Evolutionary conservation across 2,113 vertebrate species (phyloP).

Genomic region (Ammodytes dubius): DNA sequence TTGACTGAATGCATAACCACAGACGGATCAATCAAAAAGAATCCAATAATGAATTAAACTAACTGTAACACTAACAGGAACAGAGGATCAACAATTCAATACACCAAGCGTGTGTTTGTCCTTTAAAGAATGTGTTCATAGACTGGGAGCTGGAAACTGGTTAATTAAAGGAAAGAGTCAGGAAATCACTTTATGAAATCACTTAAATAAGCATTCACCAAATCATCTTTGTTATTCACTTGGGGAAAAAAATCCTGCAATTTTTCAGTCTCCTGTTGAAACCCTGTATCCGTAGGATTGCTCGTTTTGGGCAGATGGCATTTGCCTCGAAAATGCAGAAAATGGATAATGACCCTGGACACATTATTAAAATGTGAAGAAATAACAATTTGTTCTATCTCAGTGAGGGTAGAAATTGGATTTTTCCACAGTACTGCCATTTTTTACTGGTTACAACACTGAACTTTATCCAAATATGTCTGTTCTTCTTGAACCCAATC

Average conservation of each 20-base stretch:
- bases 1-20: neutral
- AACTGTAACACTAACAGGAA: neutral
- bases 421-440: neutral
- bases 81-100: neutral
- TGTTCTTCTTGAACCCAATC: neutral
- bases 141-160: no score
- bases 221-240: neutral
- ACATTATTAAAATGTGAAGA: constrained; percentile 36
- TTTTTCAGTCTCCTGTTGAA: neutral
- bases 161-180: constrained; percentile 2
- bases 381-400: constrained; percentile 22
- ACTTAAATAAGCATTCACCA: neutral
- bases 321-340: constrained; percentile 22
- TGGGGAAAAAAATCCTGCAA: neutral
- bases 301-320: constrained; percentile 7
- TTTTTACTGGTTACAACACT: neutral
- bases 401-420: constrained; percentile 8
- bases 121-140: neutral
- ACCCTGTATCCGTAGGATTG: neutral
- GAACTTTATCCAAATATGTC: neutral
- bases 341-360: constrained; percentile 11
- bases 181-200: neutral
- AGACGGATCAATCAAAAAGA: neutral
- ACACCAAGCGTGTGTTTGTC: neutral
- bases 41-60: neutral